Percentiles rank a stretch among this genome's conserved stretches.
Conservation (phyloP, 1,140 invertebrate genomes). For the Oryctes rhinoceros region DNA sequence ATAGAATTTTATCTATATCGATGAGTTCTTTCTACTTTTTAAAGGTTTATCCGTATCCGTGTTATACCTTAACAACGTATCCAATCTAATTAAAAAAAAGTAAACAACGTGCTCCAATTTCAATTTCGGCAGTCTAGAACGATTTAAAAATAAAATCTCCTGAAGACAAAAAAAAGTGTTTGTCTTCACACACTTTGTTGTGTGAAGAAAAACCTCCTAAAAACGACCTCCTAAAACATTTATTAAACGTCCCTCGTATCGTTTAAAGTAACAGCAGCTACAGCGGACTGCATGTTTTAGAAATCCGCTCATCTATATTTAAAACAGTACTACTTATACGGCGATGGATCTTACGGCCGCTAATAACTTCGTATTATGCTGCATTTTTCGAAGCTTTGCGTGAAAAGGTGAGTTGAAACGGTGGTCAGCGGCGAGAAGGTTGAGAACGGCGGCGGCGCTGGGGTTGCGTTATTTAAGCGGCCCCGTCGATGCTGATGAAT, state of each 20-base stretch:
- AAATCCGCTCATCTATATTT: background rate
- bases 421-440: background rate
- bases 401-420: slow-evolving; percentile 3
- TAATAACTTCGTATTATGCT: slow-evolving; percentile 31
- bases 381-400: slow-evolving; percentile 1
- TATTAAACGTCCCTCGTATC: background rate
- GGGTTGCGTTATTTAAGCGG: slow-evolving; percentile 27
- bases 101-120: too few species aligned
- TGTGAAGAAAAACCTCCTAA: too few species aligned
- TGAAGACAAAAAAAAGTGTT: too few species aligned
- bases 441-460: background rate
- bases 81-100: too few species aligned
- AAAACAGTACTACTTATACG: background rate
- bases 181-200: too few species aligned
- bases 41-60: too few species aligned
- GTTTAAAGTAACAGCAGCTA: background rate
- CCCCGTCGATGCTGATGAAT: slow-evolving; percentile 28
- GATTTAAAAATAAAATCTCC: too few species aligned
- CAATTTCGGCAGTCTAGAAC: too few species aligned
- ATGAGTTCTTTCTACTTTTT: too few species aligned
- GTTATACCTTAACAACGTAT: too few species aligned
- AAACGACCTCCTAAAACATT: background rate
- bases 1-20: too few species aligned
- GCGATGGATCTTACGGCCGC: slow-evolving; percentile 11
- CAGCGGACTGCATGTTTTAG: background rate